Percentiles rank a stretch among this genome's conserved stretches.
Evolutionary conservation across 2,888 invertebrate species (phyloP).

Genomic region (Zhuqinia jingwanae): DNA sequence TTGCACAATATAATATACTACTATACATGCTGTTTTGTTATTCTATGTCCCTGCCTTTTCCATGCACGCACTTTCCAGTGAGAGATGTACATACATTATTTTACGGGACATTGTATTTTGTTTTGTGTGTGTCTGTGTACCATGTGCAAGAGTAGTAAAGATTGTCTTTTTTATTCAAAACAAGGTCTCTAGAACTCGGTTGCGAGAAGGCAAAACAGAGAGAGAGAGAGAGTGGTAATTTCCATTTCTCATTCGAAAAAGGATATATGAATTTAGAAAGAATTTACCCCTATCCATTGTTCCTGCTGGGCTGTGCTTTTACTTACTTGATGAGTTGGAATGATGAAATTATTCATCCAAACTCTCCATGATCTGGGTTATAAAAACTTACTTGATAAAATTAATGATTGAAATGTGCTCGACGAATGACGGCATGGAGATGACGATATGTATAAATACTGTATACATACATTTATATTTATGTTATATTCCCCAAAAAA

Average conservation of each 20-base stretch:
- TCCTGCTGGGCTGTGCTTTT: constrained; percentile 23
- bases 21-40: neutral
- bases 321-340: constrained; percentile 45
- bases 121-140: neutral
- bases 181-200: constrained; percentile 48
- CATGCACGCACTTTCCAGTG: constrained; percentile 47
- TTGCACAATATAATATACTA: no score
- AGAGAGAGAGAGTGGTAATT: no score
- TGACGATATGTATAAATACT: neutral
- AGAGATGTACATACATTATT: neutral
- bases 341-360: constrained; percentile 65
- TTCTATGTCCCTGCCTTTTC: constrained; percentile 37
- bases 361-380: constrained; percentile 53
- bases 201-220: neutral
- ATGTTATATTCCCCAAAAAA: no score
- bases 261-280: neutral
- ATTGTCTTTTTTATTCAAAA: constrained; percentile 34
- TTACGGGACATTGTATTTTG: constrained; percentile 18
- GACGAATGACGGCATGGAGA: neutral
- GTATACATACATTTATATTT: neutral
- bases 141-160: constrained; percentile 23
- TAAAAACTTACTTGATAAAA: constrained; percentile 57
- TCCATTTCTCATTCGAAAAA: neutral
- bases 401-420: constrained; percentile 50
- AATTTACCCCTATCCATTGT: constrained; percentile 18